These are phyloP conservation scores for Meloidogyne floridensis DNA, from an alignment of 1,140 invertebrate genomes.

Conservation along the genomic window DNA sequence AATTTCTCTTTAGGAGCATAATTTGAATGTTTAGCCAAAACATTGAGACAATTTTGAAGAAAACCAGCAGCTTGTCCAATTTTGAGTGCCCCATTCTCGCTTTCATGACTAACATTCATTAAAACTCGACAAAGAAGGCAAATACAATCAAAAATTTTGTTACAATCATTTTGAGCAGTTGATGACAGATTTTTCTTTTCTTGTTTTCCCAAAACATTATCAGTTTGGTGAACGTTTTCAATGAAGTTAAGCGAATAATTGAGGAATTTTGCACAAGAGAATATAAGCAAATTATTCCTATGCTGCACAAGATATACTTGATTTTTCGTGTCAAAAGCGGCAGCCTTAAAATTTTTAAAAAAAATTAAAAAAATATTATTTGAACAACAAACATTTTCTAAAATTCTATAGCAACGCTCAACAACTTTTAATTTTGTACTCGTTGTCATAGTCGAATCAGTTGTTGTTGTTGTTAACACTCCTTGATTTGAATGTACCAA, in stretches of 20 bases:
- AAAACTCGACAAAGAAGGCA: conserved; percentile 42
- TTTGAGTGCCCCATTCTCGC: conserved; percentile 44
- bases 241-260: conserved; percentile 21
- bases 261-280: conserved; percentile 40
- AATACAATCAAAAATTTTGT: conserved; percentile 47
- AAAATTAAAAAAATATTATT: conserved; percentile 12
- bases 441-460: not conserved
- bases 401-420: conserved; percentile 49
- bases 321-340: conserved; percentile 46
- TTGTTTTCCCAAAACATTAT: not conserved
- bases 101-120: conserved; percentile 48
- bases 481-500: conserved; percentile 25
- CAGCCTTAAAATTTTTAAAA: conserved; percentile 33
- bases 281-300: conserved; percentile 40
- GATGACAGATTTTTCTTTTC: conserved; percentile 9
- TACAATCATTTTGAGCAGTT: conserved; percentile 21
- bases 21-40: conserved; percentile 31
- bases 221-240: not conserved
- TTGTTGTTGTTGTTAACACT: not conserved
- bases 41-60: conserved; percentile 40
- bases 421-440: conserved; percentile 40
- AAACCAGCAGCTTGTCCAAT: conserved; percentile 46
- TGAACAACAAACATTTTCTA: conserved; percentile 42
- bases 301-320: conserved; percentile 42
- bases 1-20: conserved; percentile 47